phyloP scores from a whole-genome alignment of 2,888 invertebrate genomes.

The Hyposoter didymator region DNA sequence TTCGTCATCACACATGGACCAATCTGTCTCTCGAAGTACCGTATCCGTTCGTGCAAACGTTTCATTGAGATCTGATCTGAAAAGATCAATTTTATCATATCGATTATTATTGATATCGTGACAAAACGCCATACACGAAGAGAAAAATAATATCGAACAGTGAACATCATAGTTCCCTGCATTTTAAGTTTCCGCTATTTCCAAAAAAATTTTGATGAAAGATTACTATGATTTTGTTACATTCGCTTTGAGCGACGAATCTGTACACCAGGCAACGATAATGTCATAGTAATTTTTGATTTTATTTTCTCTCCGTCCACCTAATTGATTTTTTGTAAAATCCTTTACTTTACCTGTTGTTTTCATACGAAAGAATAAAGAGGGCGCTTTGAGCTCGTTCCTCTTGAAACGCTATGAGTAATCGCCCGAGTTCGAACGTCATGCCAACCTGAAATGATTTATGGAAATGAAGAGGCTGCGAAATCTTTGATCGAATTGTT shows the following conservation, averaged over 20 bases:
- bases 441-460: constrained; percentile 63
- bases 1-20: constrained; percentile 73
- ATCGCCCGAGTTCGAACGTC: constrained; percentile 84
- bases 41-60: constrained; percentile 82
- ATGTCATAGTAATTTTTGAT: too few relatives aligned
- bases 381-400: constrained; percentile 84
- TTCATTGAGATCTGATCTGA: constrained; percentile 80
- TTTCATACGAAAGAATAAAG: constrained; percentile 75
- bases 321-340: neutral
- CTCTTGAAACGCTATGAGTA: constrained; percentile 84
- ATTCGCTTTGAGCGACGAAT: too few relatives aligned
- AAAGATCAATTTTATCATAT: constrained; percentile 55
- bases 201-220: too few relatives aligned
- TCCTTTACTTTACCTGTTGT: constrained; percentile 70
- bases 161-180: too few relatives aligned
- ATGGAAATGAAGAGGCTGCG: neutral
- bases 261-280: too few relatives aligned
- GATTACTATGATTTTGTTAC: too few relatives aligned
- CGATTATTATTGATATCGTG: too few relatives aligned
- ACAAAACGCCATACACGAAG: neutral
- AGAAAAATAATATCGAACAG: too few relatives aligned
- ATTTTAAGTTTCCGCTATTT: too few relatives aligned
- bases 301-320: neutral
- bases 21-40: constrained; percentile 75
- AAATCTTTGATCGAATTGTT: neutral